These are phyloP conservation scores for Tupaia chinensis DNA, from an alignment of 2,113 vertebrate species.

Conservation along the genomic window DNA sequence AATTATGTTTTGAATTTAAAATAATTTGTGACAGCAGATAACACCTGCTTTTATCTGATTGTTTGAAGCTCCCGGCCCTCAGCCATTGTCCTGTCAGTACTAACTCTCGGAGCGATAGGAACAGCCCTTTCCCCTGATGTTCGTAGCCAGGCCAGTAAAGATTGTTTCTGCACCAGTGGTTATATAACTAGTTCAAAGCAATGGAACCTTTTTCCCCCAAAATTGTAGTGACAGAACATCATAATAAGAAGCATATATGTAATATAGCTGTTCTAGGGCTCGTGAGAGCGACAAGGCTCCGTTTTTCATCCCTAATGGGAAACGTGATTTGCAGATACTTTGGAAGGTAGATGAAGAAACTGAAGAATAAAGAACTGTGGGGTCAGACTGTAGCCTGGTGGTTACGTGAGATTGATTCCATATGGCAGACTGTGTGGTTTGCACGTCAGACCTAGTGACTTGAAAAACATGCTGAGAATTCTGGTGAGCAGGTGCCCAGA, in stretches of 20 bases:
- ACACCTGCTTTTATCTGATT: neutral
- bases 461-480: too few species aligned
- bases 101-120: neutral
- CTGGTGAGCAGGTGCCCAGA: too few species aligned
- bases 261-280: neutral
- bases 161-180: neutral
- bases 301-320: neutral
- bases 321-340: neutral
- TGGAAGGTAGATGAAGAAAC: slow-evolving; percentile 8
- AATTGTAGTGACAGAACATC: neutral
- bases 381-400: too few species aligned
- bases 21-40: neutral
- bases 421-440: too few species aligned
- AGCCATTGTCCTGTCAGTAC: neutral
- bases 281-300: neutral
- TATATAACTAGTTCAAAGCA: neutral
- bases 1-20: slow-evolving; percentile 12
- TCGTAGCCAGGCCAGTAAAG: neutral
- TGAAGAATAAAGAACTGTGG: neutral
- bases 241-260: neutral
- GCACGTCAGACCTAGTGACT: too few species aligned
- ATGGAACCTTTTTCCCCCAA: neutral
- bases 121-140: neutral
- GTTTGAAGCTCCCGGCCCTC: neutral
- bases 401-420: too few species aligned